Base-by-base conservation (phyloP, 2,888 invertebrate species). In the Orthonevra nobilis region DNA sequence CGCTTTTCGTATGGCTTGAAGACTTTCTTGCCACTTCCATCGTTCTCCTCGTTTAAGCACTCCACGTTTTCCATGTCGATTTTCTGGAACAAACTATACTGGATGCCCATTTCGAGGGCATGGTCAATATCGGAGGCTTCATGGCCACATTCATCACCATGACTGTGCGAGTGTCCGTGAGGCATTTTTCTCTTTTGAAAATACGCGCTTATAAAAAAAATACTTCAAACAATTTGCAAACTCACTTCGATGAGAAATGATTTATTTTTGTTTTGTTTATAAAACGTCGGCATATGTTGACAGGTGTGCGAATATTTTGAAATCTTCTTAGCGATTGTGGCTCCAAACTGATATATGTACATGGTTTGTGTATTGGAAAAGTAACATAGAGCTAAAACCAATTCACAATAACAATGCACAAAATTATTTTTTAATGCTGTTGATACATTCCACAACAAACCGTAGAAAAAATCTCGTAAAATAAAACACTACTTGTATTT, bases 1-100 rank as follows among this genome's bases (percentile, higher is more conserved):
- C 97, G 91, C 79, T 94, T 92, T 83, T 97, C 96, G 94, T 97
- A 97, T 0, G 97, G 91, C 87, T 97, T 98, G 86, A 99, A 98
- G 2, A 99, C 93, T 19, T 91, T 91, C 89, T 94, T 95, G 12
- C 97, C 98, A 7, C 96, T 94, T 19, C 95, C 96, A 84, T 97
- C 97, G 3, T 90, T 89, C 48, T 91, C 91, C 90, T 99, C 99
- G 88, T 99, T 99, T 26, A 99, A 90, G 88, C 98, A 98, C 86
- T 96, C 93, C 17, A 98, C 90, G 87, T 96, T 95, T 34, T 93
- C 93, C 83, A 92, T 92, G 88, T 98, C 95, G 84, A 98, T 97
- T 91, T 96, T 97, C 83, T 93, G 91, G 87, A 93, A 97, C 63
- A 98, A 91, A 90, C 94, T 97, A 50, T 89, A 89, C 42, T 89